phyloP scores from a whole-genome alignment of 2,797 vertebrate genomes.

The Mergus octosetaceus region DNA sequence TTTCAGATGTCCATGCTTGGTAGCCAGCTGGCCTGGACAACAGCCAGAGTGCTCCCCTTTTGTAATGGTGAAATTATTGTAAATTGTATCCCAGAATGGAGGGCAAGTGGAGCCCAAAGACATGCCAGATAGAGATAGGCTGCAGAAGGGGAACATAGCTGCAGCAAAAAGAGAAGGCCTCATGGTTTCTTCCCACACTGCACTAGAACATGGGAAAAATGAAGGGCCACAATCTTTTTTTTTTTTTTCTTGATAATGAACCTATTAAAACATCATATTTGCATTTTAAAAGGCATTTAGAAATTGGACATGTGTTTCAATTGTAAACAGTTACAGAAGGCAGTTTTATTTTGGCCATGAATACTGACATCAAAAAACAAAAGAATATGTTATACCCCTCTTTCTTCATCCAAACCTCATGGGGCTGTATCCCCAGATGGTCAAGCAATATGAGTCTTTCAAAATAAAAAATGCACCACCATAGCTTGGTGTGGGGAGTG shows the following conservation, averaged over 20 bases:
- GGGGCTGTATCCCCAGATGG: background rate
- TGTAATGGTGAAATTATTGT: no score
- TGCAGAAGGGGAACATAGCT: background rate
- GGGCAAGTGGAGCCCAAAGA: background rate
- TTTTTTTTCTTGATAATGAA: background rate
- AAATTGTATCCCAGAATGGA: background rate
- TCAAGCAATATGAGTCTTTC: background rate
- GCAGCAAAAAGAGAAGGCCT: background rate
- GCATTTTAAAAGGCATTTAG: background rate
- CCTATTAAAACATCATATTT: background rate
- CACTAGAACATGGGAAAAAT: background rate
- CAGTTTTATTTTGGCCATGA: background rate
- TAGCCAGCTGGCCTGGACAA: background rate
- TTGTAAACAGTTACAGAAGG: background rate
- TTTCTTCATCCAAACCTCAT: background rate
- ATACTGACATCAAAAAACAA: background rate
- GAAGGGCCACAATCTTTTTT: background rate
- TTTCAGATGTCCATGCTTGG: fast-evolving
- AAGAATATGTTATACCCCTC: background rate
- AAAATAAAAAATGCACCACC: background rate
- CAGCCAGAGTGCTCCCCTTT: background rate
- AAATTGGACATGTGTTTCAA: background rate
- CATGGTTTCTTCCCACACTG: background rate
- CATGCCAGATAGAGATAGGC: background rate
- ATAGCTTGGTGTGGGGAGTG: background rate